Base-by-base conservation (phyloP, 2,888 invertebrate genomes). In the Pseudococcus jackbeardsleyi region DNA sequence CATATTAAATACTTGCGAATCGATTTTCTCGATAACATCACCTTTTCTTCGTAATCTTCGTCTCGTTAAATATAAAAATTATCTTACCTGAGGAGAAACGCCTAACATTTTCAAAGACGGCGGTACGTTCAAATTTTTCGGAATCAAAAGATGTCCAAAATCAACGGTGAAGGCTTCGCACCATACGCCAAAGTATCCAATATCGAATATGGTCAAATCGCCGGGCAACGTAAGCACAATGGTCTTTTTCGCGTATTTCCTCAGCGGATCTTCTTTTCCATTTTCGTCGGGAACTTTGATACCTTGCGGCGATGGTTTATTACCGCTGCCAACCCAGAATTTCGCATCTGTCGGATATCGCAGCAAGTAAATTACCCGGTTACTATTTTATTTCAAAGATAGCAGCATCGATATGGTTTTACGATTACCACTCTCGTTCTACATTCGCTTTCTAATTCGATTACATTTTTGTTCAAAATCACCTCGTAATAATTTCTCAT, bases 71-170 rank as follows among this genome's bases (percentile, higher is more conserved):
- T 54, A 85, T 12, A 15, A 12, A 19, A n/a, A 59, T 22, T 39
- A 42, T 84, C 94, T 93, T 94, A 98, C 98, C 96, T 98, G 97
- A 84, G 97, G 97, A 89, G 97, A 96, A 89, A 97, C 96, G 89
- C 97, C 98, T 84, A 98, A 94, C 97, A 97, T 97, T 93, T 96
- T 96, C 89, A 97, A 94, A 77, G 97, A 97, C 86, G 98, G 98
- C 72, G 98, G 98, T 84, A 98, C 95, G 92, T 96, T 96, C 89
- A 95, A 92, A 59, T 77, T 64, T 89, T 93, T 93, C 0, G 97
- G 96, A 89, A 98, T 93, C 90, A 93, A 91, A 85, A 97, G 94
- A 92, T 98, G 96, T 0, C 97, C 98, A 91, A 98, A 98, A 93
- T 98, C 96, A 84, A 97, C 97, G 79, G 96, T 95, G 93, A 97